Percentiles rank a stretch among this genome's conserved stretches.
Evolutionary conservation across 2,888 invertebrate species (phyloP).

Genomic region (Cephus spinipes): DNA sequence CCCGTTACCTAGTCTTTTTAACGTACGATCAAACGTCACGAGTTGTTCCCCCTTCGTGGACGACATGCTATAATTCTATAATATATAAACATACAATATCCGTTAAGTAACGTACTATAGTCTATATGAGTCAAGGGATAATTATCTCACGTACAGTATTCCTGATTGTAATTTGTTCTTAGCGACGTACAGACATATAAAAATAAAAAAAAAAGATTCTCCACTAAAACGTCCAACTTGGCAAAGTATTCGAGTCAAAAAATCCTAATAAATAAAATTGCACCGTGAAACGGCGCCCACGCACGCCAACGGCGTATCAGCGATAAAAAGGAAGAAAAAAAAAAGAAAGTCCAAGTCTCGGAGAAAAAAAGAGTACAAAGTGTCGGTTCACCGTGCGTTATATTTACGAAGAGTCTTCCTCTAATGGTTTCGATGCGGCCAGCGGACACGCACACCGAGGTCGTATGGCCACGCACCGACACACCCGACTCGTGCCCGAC

Average conservation of each 20-base stretch:
- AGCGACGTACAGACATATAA: neutral
- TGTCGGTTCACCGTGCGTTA: constrained; percentile 42
- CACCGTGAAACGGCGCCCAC: constrained; percentile 55
- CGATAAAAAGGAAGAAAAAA: constrained; percentile 41
- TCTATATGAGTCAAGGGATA: neutral
- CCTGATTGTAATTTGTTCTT: neutral
- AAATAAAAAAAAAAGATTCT: neutral
- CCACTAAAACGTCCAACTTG: neutral
- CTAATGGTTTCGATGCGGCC: constrained; percentile 60
- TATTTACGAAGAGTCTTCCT: constrained; percentile 56
- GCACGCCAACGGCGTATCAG: constrained; percentile 61
- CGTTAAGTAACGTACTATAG: neutral
- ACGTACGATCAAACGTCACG: neutral
- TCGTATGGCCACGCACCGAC: constrained; percentile 41
- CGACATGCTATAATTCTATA: neutral
- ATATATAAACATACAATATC: neutral
- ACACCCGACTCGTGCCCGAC: constrained; percentile 16
- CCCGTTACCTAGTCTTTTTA: neutral
- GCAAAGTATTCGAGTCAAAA: constrained; percentile 22
- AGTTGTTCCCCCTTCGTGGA: neutral
- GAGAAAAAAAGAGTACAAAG: constrained; percentile 25
- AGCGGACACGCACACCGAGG: constrained; percentile 10
- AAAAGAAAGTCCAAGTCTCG: constrained; percentile 26
- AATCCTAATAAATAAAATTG: constrained; percentile 52
- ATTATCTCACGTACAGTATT: neutral